phyloP scores from a whole-genome alignment of 2,113 vertebrate genomes.

The Arizona elegans region DNA sequence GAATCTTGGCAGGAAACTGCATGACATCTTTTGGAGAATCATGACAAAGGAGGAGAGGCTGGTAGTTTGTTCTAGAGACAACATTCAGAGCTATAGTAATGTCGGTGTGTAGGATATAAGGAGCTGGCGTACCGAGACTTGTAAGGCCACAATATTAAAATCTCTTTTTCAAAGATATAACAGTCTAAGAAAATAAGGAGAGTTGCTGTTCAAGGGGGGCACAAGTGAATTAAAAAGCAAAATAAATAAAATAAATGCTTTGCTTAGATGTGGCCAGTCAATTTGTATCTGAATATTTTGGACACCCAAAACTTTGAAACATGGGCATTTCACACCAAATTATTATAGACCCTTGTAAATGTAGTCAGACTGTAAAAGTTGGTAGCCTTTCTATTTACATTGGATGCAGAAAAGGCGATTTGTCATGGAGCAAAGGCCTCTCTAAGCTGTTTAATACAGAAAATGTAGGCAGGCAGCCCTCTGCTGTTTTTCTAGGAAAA shows the following conservation, averaged over 20 bases:
- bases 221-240: background rate
- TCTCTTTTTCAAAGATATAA: background rate
- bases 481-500: background rate
- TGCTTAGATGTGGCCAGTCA: background rate
- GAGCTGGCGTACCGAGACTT: background rate
- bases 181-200: too few relatives aligned
- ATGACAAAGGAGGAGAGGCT: too few relatives aligned
- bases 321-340: background rate
- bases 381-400: background rate
- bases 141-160: background rate
- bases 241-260: background rate
- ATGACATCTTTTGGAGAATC: too few relatives aligned
- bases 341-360: background rate
- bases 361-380: background rate
- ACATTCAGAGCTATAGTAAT: background rate
- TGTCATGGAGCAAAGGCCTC: background rate
- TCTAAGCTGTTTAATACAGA: background rate
- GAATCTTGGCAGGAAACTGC: background rate
- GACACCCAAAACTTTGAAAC: background rate
- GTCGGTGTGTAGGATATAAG: too few relatives aligned
- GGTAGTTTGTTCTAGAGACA: background rate
- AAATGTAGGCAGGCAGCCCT: background rate
- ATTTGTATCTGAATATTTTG: background rate
- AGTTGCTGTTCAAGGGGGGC: too few relatives aligned
- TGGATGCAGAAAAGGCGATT: background rate